Base-by-base conservation (phyloP, 1,140 invertebrate species). In the Sitophilus oryzae region DNA sequence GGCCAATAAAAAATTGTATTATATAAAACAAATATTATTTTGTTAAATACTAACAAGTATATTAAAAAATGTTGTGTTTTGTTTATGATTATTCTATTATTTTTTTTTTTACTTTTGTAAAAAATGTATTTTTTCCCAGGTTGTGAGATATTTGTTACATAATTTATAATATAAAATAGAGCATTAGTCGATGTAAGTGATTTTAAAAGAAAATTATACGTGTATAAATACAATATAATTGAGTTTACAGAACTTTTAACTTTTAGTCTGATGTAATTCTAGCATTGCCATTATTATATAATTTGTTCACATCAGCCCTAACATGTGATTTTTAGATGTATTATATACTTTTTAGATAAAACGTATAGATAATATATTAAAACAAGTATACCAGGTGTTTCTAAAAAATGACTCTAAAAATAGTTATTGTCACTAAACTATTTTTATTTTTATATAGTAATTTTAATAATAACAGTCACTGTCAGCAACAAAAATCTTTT, bases 101-200 rank as follows among this genome's bases (percentile, higher is more conserved):
- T n/a, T n/a, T n/a, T n/a, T 38, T 52, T 35, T 11, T 51, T 52
- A 19, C 14, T 45, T 56, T 57, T 52, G 43, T 52, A 57, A 60
- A 58, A 53, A 45, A 18, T 46, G n/a, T 52, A 57, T 40, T 48
- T 57, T 55, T 63, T 30, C 25, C 52, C n/a, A 58, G 62, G 62
- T 63, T 63, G 62, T 63, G 62, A 63, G 53, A 58, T 63, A 61
- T 59, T 58, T 63, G 52, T 63, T 63, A 55, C 54, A 48, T 55
- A 51, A 44, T 55, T 59, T 51, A 48, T 40, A 45, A 30, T 47
- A 36, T 37, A 47, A 8, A 38, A 49, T 23, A 42, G 20, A 1
- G n/a, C 18, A 18, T 42, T n/a, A 18, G 40, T 42, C 16, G n/a
- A n/a, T 42, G 21, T 18, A 42, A 20, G 15, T 18, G 3, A 42